These are phyloP conservation scores for Ceyx margarethae DNA, from an alignment of 2,113 vertebrate genomes.

Conservation along the genomic window DNA sequence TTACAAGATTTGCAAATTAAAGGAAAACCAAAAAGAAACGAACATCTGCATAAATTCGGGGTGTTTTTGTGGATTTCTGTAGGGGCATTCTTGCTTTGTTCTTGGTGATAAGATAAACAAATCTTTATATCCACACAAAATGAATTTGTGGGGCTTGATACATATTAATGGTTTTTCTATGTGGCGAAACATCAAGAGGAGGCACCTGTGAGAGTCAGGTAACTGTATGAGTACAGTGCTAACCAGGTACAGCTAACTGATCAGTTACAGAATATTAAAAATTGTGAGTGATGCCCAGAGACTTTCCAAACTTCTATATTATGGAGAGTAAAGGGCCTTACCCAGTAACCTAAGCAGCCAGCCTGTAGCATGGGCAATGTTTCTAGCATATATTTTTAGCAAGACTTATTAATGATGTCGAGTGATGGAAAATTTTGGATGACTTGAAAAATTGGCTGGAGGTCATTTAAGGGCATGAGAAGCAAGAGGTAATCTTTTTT, in stretches of 20 bases:
- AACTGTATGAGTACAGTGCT: rapidly evolving
- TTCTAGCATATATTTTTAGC: neutral
- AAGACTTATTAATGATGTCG: neutral
- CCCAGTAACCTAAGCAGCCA: neutral
- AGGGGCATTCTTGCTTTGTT: conserved; percentile 65
- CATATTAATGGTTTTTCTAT: neutral
- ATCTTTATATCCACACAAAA: neutral
- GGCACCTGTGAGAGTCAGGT: neutral
- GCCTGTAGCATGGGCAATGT: neutral
- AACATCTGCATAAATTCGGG: conserved; percentile 79
- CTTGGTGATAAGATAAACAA: neutral
- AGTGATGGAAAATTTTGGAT: neutral
- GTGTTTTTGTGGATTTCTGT: conserved; percentile 76
- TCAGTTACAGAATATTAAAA: neutral
- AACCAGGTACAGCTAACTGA: neutral
- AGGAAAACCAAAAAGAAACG: conserved; percentile 87
- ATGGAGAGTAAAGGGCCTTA: neutral
- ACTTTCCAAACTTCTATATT: neutral
- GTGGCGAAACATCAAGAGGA: neutral
- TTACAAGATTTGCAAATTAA: conserved; percentile 98
- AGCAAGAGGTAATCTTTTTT: conserved; percentile 25
- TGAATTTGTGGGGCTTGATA: neutral
- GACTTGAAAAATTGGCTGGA: neutral
- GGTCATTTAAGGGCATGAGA: conserved; percentile 29
- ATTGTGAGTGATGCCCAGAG: neutral